Percentiles rank a stretch among this genome's conserved stretches.
Conservation (phyloP, 2,888 invertebrate genomes). For the Perdita meconis region DNA sequence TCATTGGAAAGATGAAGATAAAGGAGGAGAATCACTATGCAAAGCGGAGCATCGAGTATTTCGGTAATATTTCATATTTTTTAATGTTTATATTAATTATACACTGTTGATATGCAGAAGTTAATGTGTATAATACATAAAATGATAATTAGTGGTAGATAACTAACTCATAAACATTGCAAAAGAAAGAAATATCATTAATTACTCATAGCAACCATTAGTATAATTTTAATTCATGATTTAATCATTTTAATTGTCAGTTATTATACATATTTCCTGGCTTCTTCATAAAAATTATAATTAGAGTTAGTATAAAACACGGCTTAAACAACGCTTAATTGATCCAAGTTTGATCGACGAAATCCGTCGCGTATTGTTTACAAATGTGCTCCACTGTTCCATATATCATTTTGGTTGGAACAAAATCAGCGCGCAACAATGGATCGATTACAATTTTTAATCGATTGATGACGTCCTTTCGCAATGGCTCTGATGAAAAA, state of each 20-base stretch:
- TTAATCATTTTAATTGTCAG: too few species aligned
- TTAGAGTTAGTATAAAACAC: neutral
- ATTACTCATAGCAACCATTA: too few species aligned
- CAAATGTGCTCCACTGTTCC: constrained; percentile 58
- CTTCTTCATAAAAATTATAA: too few species aligned
- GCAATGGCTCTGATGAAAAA: neutral
- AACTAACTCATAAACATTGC: too few species aligned
- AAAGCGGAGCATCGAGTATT: constrained; percentile 78
- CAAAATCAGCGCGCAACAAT: constrained; percentile 30
- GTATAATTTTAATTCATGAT: too few species aligned
- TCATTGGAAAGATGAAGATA: constrained; percentile 75
- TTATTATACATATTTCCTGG: too few species aligned
- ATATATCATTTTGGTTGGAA: constrained; percentile 43
- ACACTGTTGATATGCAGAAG: too few species aligned
- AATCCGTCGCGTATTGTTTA: constrained; percentile 43
- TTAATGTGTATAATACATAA: too few species aligned
- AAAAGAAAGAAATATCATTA: too few species aligned
- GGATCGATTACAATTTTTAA: constrained; percentile 47
- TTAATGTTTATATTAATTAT: neutral
- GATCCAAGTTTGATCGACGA: constrained; percentile 3
- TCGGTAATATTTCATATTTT: constrained; percentile 70
- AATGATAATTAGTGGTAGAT: too few species aligned
- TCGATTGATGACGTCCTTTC: constrained; percentile 23
- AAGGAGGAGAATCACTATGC: constrained; percentile 79
- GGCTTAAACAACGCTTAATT: neutral